Conservation (phyloP, 2,113 vertebrate genomes). For the Orthonyx spaldingii region DNA sequence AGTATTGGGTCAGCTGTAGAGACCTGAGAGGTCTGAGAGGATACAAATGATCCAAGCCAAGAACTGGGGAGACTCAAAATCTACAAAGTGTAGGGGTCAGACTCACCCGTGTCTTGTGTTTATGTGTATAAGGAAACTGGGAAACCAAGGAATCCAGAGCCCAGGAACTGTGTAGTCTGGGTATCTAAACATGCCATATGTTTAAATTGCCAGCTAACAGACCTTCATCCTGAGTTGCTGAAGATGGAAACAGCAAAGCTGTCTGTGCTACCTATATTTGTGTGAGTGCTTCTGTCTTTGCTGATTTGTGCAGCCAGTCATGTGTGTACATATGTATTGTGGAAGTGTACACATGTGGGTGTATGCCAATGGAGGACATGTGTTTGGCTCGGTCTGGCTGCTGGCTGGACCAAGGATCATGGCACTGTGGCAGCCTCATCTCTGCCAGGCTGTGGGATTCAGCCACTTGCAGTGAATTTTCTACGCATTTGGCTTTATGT, state of each 20-base stretch:
- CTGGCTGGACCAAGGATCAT: background rate
- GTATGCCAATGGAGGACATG: rapidly evolving
- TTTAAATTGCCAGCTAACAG: background rate
- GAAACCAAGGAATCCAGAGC: background rate
- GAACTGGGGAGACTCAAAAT: rapidly evolving
- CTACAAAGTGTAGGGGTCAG: background rate
- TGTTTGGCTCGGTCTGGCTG: background rate
- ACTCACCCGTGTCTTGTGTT: background rate
- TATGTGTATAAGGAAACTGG: background rate
- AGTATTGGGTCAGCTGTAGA: background rate
- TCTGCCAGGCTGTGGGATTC: background rate
- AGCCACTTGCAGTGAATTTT: background rate
- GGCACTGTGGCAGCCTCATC: background rate
- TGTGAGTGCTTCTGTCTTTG: background rate
- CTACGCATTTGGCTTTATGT: background rate
- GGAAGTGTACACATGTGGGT: background rate
- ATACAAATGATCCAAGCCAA: background rate
- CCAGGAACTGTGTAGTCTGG: background rate
- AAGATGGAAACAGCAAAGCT: background rate
- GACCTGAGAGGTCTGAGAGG: background rate
- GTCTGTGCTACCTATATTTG: background rate
- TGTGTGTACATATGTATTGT: rapidly evolving
- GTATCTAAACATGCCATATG: background rate
- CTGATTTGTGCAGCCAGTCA: background rate
- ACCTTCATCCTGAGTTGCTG: background rate